Evolutionary conservation across 2,888 invertebrate species (phyloP), one percentile per base, ranked within the genome.

Genomic region (Cheiracanthium punctorium): DNA sequence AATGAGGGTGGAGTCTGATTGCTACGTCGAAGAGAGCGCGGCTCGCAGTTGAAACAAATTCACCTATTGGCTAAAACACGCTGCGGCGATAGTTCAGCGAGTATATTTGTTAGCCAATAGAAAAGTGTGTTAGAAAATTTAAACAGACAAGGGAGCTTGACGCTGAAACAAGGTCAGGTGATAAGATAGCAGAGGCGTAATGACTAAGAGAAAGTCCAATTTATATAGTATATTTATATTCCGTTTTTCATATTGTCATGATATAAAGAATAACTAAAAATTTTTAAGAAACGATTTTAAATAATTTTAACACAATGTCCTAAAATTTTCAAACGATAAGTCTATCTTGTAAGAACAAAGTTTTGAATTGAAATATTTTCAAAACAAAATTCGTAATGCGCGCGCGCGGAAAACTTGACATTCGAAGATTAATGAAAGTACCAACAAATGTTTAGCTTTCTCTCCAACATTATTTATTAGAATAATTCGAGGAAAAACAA

Each of bases 141-240:
- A 69, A 65, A 74, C 64, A 76, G 64, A 74, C 69, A 48, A 32
- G 80, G 71, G 67, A 79, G 85, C 75, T 80, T 80, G 80, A 86
- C 75, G 85, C 80, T 67, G 74, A 75, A 86, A 80, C 80, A 86
- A 86, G 85, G 85, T 86, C 80, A 86, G 80, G 85, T 80, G 80
- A 86, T 86, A 85, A 85, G 85, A 85, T 86, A 86, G 80, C 75
- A 76, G 70, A 74, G 75, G 85, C 74, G 80, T 75, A 70, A 48
- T 75, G 58, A 71, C 64, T 70, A 84, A 72, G 77, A 72, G 77
- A 84, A 80, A 80, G 80, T 85, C 80, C 75, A 70, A 33, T 80
- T 75, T 48, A 72, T 29, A 33, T 43, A 43, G 33, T 33, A 33
- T 10, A 69, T 69, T 28, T n/a, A n/a, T n/a, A n/a, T 17, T 70